Conservation (phyloP, 2,797 vertebrate species). For the Dromococcyx pavoninus region DNA sequence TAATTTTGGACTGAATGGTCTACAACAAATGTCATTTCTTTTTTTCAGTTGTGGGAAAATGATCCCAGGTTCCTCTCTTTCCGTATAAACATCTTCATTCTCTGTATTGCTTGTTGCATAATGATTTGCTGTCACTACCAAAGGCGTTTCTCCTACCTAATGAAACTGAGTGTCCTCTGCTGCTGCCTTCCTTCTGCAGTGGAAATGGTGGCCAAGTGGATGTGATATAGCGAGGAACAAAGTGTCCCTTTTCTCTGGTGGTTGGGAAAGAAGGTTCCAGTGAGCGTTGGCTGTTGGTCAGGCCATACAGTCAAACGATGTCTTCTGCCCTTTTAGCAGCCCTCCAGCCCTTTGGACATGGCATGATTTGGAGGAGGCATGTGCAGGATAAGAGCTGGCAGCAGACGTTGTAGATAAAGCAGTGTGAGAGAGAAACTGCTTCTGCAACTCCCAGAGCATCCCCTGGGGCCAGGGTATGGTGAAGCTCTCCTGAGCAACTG, state of each 20-base stretch:
- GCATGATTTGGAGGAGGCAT: background rate
- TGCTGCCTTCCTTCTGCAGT: background rate
- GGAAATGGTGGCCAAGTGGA: background rate
- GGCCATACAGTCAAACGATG: background rate
- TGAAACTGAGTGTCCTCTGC: background rate
- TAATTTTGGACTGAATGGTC: background rate
- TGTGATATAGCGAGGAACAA: rapidly evolving
- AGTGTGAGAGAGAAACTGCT: rapidly evolving
- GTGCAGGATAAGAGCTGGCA: background rate
- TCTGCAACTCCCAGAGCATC: background rate
- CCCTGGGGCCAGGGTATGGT: too few species aligned
- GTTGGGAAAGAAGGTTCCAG: rapidly evolving
- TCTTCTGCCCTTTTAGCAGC: background rate
- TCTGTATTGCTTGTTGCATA: background rate
- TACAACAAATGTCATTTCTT: background rate
- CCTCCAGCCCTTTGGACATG: rapidly evolving
- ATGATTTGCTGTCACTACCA: background rate
- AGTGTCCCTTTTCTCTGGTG: rapidly evolving
- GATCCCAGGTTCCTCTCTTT: background rate
- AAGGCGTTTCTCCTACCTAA: background rate
- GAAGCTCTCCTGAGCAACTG: rapidly evolving
- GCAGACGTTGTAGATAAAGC: background rate
- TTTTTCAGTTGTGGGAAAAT: background rate
- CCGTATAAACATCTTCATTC: background rate
- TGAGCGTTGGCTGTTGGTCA: rapidly evolving